phyloP scores from a whole-genome alignment of 2,113 vertebrate genomes.

The Psittacula cyanocephala region DNA sequence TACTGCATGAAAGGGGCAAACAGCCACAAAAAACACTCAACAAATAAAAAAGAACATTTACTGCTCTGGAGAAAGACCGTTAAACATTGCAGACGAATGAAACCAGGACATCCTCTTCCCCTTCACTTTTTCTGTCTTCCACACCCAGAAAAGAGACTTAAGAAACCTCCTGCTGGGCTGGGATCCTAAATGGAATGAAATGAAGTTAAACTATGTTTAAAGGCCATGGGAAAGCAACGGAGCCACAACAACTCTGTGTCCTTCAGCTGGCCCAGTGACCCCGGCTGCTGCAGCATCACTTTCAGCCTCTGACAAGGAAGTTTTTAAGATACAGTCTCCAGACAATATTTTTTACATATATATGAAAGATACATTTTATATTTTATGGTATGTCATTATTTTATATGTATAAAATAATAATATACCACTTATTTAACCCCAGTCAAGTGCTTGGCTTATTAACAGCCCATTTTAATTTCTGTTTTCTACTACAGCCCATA shows the following conservation, averaged over 20 bases:
- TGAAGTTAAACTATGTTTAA: neutral
- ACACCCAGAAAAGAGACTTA: neutral
- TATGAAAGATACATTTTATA: no score
- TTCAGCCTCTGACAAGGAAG: neutral
- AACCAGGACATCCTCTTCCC: neutral
- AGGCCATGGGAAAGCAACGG: constrained; percentile 10
- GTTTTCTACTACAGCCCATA: neutral
- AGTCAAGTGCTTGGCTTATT: neutral
- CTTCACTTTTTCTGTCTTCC: neutral
- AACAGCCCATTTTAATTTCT: neutral
- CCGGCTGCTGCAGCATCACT: neutral
- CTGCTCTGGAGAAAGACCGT: neutral
- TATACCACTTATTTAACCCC: neutral
- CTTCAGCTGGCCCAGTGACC: neutral
- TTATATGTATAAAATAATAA: neutral
- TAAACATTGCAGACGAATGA: neutral
- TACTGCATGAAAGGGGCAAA: neutral
- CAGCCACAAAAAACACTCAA: neutral
- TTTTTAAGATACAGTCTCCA: neutral
- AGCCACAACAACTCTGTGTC: neutral
- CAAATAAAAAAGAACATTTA: neutral
- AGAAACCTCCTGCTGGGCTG: neutral
- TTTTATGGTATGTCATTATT: no score
- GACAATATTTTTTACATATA: neutral
- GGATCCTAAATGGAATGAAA: neutral